phyloP scores from a whole-genome alignment of 2,797 vertebrate genomes.

The Neomorphus geoffroyi region DNA sequence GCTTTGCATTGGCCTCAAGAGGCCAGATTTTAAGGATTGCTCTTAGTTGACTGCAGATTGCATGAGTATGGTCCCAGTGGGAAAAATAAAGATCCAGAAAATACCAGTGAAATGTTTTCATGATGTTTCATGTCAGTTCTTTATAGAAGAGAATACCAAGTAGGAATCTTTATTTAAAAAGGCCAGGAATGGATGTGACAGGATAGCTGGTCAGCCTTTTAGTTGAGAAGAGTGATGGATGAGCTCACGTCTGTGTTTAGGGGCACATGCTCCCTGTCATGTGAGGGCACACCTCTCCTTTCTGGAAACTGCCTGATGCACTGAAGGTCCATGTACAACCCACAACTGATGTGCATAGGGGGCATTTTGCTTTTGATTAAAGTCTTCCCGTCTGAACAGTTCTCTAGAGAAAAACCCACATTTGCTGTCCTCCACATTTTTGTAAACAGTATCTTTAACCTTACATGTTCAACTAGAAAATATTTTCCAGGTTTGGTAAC shows the following conservation, averaged over 20 bases:
- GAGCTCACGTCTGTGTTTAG: background rate
- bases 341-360: fast-evolving
- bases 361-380: background rate
- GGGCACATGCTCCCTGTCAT: background rate
- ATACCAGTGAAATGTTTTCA: background rate
- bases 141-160: background rate
- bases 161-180: background rate
- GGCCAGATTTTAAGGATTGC: background rate
- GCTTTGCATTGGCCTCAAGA: background rate
- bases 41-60: background rate
- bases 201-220: background rate
- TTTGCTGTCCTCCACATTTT: background rate
- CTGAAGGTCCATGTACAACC: background rate
- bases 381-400: background rate
- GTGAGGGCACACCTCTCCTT: background rate
- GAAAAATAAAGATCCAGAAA: background rate
- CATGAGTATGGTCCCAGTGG: background rate
- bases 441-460: background rate
- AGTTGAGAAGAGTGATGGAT: background rate
- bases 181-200: background rate
- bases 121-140: background rate
- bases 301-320: background rate
- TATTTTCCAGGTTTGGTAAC: background rate
- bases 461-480: background rate
- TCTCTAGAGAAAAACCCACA: background rate